Base-by-base conservation (phyloP, 2,797 vertebrate genomes). In the Sebastes hubbsi region DNA sequence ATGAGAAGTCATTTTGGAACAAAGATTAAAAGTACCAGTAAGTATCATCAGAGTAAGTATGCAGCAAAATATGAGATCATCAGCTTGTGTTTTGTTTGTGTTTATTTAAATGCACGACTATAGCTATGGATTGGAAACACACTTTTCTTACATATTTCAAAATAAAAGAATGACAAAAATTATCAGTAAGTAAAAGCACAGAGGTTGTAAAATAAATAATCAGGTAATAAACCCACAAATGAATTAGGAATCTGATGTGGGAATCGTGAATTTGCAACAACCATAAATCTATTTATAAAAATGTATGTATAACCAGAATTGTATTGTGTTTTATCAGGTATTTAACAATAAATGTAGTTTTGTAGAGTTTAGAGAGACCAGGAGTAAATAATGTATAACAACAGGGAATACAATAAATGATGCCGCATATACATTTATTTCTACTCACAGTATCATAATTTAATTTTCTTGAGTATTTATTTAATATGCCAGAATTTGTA, bases 311-410 rank as follows among this genome's bases (percentile, higher is more conserved):
- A 14, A 24, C 7, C 24, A 25, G 13, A 42, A 65, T 11, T 49
- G 0, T 14, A 30, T 52, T 46, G 2, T 49, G 11, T 52, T 65
- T 42, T 18, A 42, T 27, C 36, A 38, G 0, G 36, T 38, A 38
- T 13, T 38, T 38, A 52, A n/a, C 24, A 16, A 7, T 18, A 18
- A 9, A 29, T 29, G 58, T 59, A 59, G 16, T 46, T 46, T 46
- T 46, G 42, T 46, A 46, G 25, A 24, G 34, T 2, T 27, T 25
- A 64, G 13, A 42, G 8, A 64, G 22, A 64, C 24, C 24, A 46
- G 18, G 10, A 2, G 25, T 66, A 27, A 65, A 49, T 6, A 42
- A 13, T 42, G 13, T 42, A 65, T 27, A 65, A 20, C 27, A 1
- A 8, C 6, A 66, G 18, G n/a, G 18, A 14, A n/a, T 13, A n/a